Evolutionary conservation across 2,888 invertebrate genomes (phyloP).

Genomic region (Leptura quadrifasciata): DNA sequence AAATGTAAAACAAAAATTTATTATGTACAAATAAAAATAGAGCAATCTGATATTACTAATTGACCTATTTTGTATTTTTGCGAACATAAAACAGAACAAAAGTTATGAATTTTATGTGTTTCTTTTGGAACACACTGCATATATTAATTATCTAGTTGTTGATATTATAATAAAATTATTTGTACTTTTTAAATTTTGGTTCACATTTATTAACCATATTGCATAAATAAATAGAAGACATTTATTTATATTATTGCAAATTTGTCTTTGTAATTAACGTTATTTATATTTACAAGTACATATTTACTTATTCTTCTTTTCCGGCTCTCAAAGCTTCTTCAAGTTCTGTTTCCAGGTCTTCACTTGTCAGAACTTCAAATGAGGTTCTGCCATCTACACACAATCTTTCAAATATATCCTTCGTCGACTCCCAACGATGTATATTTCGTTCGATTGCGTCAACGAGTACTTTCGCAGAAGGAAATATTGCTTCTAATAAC

Average conservation of each 20-base stretch:
- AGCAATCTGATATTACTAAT: too few relatives aligned
- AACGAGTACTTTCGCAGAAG: conserved; percentile 73
- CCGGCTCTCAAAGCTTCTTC: conserved; percentile 53
- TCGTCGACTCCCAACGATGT: conserved; percentile 77
- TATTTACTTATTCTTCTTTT: neutral
- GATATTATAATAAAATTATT: neutral
- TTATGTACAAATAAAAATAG: too few relatives aligned
- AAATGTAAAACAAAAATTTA: too few relatives aligned
- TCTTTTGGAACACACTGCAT: too few relatives aligned
- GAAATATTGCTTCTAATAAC: conserved; percentile 76
- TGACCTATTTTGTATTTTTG: too few relatives aligned
- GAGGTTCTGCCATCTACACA: conserved; percentile 61
- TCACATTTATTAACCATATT: conserved; percentile 13
- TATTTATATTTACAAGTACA: conserved; percentile 4
- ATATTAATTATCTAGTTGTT: neutral
- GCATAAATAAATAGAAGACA: conserved; percentile 32
- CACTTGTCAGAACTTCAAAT: conserved; percentile 65
- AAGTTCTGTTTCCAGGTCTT: conserved; percentile 64
- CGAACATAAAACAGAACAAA: too few relatives aligned
- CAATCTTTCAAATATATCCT: conserved; percentile 69
- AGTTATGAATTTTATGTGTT: too few relatives aligned
- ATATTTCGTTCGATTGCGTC: conserved; percentile 77
- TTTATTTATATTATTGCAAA: conserved; percentile 37
- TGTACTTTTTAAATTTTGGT: neutral
- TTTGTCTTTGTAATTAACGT: conserved; percentile 37